Conservation (phyloP, 2,113 vertebrate species). For the Vulpes lagopus region DNA sequence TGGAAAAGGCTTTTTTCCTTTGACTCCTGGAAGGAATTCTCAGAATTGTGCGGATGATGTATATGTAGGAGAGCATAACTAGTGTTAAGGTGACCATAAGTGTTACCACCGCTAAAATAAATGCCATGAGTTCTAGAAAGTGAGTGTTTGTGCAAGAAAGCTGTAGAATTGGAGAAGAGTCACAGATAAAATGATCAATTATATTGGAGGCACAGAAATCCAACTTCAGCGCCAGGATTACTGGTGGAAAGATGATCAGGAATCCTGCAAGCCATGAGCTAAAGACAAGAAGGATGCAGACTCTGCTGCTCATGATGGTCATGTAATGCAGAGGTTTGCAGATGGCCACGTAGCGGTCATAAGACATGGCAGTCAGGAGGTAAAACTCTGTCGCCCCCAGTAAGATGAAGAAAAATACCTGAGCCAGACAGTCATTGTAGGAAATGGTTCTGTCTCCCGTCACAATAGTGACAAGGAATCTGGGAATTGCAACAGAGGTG, state of each 20-base stretch:
- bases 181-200: constrained; percentile 81
- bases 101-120: constrained; percentile 71
- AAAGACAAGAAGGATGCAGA: constrained; percentile 71
- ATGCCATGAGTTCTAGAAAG: constrained; percentile 72
- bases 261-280: constrained; percentile 74
- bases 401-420: constrained; percentile 78
- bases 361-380: constrained; percentile 81
- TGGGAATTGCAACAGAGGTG: constrained; percentile 73
- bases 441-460: constrained; percentile 76
- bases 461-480: constrained; percentile 65
- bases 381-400: constrained; percentile 80
- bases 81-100: constrained; percentile 75
- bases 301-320: constrained; percentile 68
- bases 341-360: constrained; percentile 80
- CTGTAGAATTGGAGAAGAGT: constrained; percentile 78
- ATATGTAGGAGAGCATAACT: constrained; percentile 73
- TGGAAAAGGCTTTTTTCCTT: constrained; percentile 81
- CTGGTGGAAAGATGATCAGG: constrained; percentile 65
- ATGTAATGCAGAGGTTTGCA: constrained; percentile 79
- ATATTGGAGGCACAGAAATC: constrained; percentile 78
- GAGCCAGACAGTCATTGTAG: constrained; percentile 65
- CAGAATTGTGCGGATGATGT: constrained; percentile 73
- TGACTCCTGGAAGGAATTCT: constrained; percentile 66
- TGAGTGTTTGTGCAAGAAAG: constrained; percentile 74
- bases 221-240: constrained; percentile 47